Evolutionary conservation across 2,888 invertebrate species (phyloP).

Genomic region (Xylota sylvarum): DNA sequence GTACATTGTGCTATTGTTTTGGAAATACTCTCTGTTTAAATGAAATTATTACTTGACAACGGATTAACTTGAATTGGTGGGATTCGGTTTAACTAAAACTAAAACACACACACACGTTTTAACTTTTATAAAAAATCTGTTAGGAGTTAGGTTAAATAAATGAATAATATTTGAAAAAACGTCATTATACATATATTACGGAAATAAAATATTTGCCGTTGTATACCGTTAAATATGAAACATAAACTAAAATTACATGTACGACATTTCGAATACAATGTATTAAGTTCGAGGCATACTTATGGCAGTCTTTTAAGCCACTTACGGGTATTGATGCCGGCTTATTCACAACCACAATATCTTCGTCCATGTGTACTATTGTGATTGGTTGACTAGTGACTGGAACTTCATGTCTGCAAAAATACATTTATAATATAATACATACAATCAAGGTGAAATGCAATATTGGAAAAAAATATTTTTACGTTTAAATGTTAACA

Average conservation of each 20-base stretch:
- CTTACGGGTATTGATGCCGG: conserved; percentile 99
- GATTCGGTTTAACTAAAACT: too few relatives aligned
- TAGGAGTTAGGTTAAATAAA: too few relatives aligned
- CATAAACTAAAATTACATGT: conserved; percentile 43
- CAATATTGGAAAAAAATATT: not conserved
- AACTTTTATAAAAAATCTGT: too few relatives aligned
- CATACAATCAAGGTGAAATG: conserved; percentile 52
- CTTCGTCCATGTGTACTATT: conserved; percentile 99
- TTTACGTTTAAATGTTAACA: not conserved
- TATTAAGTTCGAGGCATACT: conserved; percentile 58
- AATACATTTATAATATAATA: conserved; percentile 78
- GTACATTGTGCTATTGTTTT: too few relatives aligned
- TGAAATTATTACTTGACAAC: too few relatives aligned
- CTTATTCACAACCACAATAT: conserved; percentile 99
- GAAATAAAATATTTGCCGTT: not conserved
- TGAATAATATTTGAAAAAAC: not conserved
- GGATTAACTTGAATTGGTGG: too few relatives aligned
- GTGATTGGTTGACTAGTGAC: conserved; percentile 98
- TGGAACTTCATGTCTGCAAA: conserved; percentile 99
- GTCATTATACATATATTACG: not conserved
- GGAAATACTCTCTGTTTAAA: too few relatives aligned
- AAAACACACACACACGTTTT: too few relatives aligned
- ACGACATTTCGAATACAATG: conserved; percentile 61
- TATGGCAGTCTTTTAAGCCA: conserved; percentile 93
- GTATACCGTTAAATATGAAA: not conserved